Evolutionary conservation across 2,113 vertebrate genomes (phyloP), one percentile per base, ranked within the genome.

Genomic region (Pterocles gutturalis): DNA sequence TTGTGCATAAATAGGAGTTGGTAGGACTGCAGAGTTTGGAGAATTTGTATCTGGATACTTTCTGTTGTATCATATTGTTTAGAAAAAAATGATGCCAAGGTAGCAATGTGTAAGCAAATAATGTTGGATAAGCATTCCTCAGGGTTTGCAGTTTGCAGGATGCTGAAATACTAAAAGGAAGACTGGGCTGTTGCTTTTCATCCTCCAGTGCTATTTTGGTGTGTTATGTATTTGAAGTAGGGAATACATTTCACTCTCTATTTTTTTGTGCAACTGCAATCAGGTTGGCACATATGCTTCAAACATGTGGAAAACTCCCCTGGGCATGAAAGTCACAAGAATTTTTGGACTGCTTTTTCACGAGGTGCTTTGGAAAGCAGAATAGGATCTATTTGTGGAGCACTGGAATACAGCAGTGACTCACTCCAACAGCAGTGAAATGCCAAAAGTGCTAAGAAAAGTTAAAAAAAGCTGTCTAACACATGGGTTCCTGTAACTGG

Each of bases 41-140:
- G 41, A 53, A 55, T 26, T 43, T 34, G 0, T 36, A 18, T 31
- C n/a, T 38, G 13, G 9, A 11, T 91, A 9, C 34, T 57, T 53
- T 33, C 29, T 70, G 5, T 46, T 72, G 31, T 7, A 34, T 21
- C 49, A 13, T 7, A 20, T 45, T 17, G 4, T n/a, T 77, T 24
- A 38, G 36, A 41, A 84, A 64, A 66, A 64, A 60, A 12, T 1
- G 0, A 20, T 65, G 45, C 22, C 25, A 60, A 46, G 58, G 7
- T 16, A 19, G 48, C 48, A 72, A 6, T 0, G 2, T 3, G 21
- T 33, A 34, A 34, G 36, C 24, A 83, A 46, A 13, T 3, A 14
- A 34, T 25, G 10, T 13, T 54, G 31, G 11, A 36, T 31, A 62
- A 62, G 7, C 36, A 13, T 54, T 65, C 28, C 38, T 41, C 58